A percentile compares a stretch with the other conserved stretches of the same genome.
Conservation (phyloP, 1,140 invertebrate species). For the Trigoniulus corallinus region DNA sequence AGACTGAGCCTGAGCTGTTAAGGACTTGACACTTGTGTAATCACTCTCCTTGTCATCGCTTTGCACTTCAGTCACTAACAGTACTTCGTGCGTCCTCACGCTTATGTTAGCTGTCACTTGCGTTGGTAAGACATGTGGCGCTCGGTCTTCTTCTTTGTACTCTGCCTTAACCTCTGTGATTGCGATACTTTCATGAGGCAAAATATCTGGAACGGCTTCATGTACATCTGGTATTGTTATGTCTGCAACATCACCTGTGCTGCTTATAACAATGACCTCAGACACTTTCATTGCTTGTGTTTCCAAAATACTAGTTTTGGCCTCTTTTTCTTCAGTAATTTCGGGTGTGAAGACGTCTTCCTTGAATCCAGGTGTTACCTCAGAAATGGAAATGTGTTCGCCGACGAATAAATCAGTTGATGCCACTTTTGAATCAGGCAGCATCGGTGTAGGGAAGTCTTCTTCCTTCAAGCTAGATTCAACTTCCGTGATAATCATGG, state of each 20-base stretch:
- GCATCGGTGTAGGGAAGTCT: too few relatives aligned
- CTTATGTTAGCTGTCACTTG: neutral
- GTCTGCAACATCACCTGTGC: slow-evolving; percentile 20
- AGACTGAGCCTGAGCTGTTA: too few relatives aligned
- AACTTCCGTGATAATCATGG: neutral
- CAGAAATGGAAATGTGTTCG: slow-evolving; percentile 28
- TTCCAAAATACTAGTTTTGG: slow-evolving; percentile 25
- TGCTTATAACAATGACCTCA: slow-evolving; percentile 18
- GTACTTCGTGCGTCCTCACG: neutral
- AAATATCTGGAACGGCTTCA: slow-evolving; percentile 26
- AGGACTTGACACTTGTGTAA: too few relatives aligned
- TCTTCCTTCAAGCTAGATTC: neutral
- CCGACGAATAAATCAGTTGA: slow-evolving; percentile 29
- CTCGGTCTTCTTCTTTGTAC: slow-evolving; percentile 29
- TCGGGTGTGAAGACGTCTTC: slow-evolving; percentile 29
- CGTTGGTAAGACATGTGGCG: neutral
- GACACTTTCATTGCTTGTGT: slow-evolving; percentile 14
- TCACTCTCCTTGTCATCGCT: neutral
- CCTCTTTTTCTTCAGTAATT: slow-evolving; percentile 24
- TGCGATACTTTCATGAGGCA: slow-evolving; percentile 25
- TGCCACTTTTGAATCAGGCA: slow-evolving; percentile 33
- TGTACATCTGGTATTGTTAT: slow-evolving; percentile 19
- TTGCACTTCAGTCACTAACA: neutral
- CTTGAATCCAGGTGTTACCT: slow-evolving; percentile 34
- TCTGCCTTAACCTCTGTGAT: slow-evolving; percentile 28